Evolutionary conservation across 2,113 vertebrate species (phyloP).

Genomic region (Thamnophis sirtalis): DNA sequence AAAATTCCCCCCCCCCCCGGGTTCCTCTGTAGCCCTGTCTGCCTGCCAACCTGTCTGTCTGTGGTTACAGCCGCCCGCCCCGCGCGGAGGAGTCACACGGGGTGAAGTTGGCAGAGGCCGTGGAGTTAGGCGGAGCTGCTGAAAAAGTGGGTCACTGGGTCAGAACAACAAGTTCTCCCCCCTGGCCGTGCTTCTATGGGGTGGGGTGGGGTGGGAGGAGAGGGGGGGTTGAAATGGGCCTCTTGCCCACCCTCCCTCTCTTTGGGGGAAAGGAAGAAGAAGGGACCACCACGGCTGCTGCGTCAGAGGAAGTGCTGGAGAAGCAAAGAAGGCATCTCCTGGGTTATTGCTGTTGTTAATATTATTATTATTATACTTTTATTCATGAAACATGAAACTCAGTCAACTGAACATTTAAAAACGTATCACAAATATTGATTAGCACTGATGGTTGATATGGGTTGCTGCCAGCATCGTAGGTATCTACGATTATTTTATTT

Average conservation of each 20-base stretch:
- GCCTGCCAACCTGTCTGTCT: background rate
- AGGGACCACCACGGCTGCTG: too few species aligned
- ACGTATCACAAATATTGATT: too few species aligned
- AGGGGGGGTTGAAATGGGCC: conserved; percentile 74
- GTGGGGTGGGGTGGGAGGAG: conserved; percentile 68
- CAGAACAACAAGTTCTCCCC: conserved; percentile 83
- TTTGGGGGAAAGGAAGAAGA: background rate
- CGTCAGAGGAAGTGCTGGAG: background rate
- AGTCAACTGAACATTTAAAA: too few species aligned
- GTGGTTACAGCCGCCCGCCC: background rate
- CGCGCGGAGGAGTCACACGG: conserved; percentile 69
- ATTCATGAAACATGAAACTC: too few species aligned
- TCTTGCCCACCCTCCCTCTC: background rate
- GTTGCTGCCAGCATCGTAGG: too few species aligned
- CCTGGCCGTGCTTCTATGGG: conserved; percentile 60
- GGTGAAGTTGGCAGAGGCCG: conserved; percentile 71
- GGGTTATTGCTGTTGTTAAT: background rate
- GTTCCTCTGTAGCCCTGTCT: background rate
- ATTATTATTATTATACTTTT: too few species aligned
- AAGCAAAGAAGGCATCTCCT: background rate
- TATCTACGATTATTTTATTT: too few species aligned
- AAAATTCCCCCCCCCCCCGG: conserved; percentile 6
- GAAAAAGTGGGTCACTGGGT: conserved; percentile 92
- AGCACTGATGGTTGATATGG: too few species aligned
- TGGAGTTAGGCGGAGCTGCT: conserved; percentile 74